Conservation (phyloP, 2,888 invertebrate genomes). For the Hermodice carunculata region DNA sequence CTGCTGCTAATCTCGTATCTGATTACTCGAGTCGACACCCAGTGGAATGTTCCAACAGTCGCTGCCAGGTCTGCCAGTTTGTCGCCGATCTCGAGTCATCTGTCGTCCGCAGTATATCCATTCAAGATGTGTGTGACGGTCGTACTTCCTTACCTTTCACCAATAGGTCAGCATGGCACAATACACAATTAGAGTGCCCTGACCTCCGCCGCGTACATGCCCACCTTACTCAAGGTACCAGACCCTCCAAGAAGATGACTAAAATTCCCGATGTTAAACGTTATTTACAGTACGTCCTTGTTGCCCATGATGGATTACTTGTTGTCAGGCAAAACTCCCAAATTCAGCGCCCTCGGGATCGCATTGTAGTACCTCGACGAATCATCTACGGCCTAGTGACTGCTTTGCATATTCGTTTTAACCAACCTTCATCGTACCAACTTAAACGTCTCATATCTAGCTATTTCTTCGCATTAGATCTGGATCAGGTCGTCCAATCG, state of each 20-base stretch:
- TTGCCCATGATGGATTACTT: conserved; percentile 6
- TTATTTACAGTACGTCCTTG: background rate
- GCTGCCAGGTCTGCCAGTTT: conserved; percentile 4
- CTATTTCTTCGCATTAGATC: conserved; percentile 1
- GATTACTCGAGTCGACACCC: background rate
- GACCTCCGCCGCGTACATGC: background rate
- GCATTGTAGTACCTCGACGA: background rate
- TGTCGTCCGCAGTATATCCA: background rate
- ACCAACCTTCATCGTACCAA: conserved; percentile 5
- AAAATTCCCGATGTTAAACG: background rate
- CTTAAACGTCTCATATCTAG: background rate
- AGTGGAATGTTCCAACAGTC: background rate
- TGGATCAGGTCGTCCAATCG: background rate
- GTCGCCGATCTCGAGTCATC: background rate
- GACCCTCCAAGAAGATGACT: background rate
- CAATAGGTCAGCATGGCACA: background rate
- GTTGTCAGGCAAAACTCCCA: background rate
- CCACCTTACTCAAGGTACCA: background rate
- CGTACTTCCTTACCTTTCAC: background rate
- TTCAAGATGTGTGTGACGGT: background rate
- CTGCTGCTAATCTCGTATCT: background rate
- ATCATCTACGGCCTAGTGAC: conserved; percentile 1
- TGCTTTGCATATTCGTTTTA: conserved; percentile 1
- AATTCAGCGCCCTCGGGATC: background rate
- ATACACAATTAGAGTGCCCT: background rate